These are phyloP conservation scores for Bolborhynchus lineola DNA, from an alignment of 2,113 vertebrate genomes.

Conservation along the genomic window DNA sequence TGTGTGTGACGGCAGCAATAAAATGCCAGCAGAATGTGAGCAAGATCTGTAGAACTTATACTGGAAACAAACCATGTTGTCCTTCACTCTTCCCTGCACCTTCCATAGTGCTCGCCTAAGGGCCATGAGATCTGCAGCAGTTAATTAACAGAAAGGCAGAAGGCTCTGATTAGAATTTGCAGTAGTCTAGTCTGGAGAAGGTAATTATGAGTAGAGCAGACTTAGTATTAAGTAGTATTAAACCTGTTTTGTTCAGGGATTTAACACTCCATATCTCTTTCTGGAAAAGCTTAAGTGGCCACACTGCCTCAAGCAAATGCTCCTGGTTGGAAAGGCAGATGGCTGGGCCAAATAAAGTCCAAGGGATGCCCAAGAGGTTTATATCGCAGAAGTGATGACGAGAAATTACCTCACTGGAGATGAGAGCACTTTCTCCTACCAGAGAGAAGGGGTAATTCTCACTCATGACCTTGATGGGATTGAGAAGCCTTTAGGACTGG, in stretches of 20 bases:
- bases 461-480: background rate
- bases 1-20: background rate
- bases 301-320: background rate
- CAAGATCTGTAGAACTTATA: background rate
- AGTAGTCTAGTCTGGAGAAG: background rate
- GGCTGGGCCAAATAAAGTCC: background rate
- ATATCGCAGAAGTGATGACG: background rate
- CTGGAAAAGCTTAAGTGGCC: background rate
- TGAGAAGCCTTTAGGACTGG: background rate
- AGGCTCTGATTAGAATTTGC: constrained; percentile 13
- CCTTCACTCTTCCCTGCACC: background rate
- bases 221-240: constrained; percentile 15
- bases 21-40: background rate
- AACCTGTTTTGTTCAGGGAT: constrained; percentile 35
- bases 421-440: background rate
- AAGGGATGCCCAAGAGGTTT: background rate
- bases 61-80: background rate
- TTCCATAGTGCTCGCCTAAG: background rate
- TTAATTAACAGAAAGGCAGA: constrained; percentile 28
- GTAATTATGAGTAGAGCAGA: constrained; percentile 47
- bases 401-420: background rate
- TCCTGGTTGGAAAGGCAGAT: background rate
- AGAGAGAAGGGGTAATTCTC: background rate
- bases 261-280: background rate
- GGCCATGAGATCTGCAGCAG: background rate